These are phyloP conservation scores for Arenaria interpres DNA, from an alignment of 2,113 vertebrate species.

Conservation along the genomic window DNA sequence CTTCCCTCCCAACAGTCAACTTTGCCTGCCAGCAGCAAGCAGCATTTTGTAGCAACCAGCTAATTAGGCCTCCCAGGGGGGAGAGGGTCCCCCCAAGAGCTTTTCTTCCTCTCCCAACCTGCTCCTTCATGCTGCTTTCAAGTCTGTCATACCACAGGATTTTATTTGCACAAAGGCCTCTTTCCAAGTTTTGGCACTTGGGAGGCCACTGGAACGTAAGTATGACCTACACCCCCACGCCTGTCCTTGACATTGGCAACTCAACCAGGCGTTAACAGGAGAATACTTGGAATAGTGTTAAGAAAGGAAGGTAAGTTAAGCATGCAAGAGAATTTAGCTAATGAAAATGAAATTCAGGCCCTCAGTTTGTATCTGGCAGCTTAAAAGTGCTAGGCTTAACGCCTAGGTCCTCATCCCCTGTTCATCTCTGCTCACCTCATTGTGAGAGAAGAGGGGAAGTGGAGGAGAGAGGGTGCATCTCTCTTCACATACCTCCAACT, in stretches of 20 bases:
- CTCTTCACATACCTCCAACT: not conserved
- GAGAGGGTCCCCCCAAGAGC: not conserved
- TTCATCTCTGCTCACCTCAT: not conserved
- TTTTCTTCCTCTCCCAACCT: not conserved
- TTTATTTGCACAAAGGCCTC: not conserved
- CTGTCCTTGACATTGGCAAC: not conserved
- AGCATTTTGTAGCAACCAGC: not conserved
- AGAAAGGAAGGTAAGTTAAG: not conserved
- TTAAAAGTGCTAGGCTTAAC: not conserved
- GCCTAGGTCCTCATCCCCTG: not conserved
- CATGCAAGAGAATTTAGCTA: not conserved
- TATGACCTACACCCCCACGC: not conserved
- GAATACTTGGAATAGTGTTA: not conserved
- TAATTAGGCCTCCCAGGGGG: not conserved
- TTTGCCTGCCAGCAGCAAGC: not conserved
- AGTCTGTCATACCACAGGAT: not conserved
- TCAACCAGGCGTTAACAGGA: not conserved
- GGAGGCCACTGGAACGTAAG: not conserved
- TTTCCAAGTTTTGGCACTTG: not conserved
- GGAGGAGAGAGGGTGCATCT: not conserved
- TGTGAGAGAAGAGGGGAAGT: not conserved
- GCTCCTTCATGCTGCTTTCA: not conserved
- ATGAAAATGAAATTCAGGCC: not conserved
- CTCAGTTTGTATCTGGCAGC: not conserved
- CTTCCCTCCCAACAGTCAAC: not conserved